Percentiles rank a stretch among this genome's conserved stretches.
Conservation (phyloP, 2,113 vertebrate genomes). For the Nestor notabilis region DNA sequence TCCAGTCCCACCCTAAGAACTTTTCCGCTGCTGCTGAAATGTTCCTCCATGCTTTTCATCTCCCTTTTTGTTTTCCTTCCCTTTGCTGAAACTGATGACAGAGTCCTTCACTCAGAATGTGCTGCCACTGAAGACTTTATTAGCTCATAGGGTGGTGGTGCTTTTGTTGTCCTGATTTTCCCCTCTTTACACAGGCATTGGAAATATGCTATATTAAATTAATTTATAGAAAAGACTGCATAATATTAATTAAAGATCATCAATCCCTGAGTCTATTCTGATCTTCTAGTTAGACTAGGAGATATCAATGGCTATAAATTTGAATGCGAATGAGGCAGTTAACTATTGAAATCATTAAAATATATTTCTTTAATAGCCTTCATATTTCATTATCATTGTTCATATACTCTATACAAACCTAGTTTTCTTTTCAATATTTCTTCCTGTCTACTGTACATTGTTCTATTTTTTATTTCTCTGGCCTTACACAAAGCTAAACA, state of each 20-base stretch:
- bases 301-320: background rate
- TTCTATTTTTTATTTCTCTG: background rate
- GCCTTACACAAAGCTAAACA: background rate
- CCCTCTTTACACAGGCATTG: background rate
- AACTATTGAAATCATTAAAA: background rate
- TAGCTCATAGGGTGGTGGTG: background rate
- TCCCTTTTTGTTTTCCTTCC: background rate
- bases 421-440: slow-evolving; percentile 37
- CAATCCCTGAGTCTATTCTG: background rate
- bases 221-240: background rate
- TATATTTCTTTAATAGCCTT: background rate
- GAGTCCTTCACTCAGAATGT: background rate
- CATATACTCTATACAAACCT: background rate
- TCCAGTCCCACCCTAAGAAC: background rate
- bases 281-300: background rate
- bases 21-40: background rate
- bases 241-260: background rate
- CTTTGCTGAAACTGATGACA: background rate
- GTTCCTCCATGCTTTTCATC: background rate
- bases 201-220: background rate
- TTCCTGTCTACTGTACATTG: background rate
- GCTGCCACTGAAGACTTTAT: background rate
- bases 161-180: background rate
- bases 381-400: slow-evolving; percentile 35
- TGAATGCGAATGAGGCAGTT: background rate